Conservation (phyloP, 2,113 vertebrate genomes). For the Salvelinus alpinus region DNA sequence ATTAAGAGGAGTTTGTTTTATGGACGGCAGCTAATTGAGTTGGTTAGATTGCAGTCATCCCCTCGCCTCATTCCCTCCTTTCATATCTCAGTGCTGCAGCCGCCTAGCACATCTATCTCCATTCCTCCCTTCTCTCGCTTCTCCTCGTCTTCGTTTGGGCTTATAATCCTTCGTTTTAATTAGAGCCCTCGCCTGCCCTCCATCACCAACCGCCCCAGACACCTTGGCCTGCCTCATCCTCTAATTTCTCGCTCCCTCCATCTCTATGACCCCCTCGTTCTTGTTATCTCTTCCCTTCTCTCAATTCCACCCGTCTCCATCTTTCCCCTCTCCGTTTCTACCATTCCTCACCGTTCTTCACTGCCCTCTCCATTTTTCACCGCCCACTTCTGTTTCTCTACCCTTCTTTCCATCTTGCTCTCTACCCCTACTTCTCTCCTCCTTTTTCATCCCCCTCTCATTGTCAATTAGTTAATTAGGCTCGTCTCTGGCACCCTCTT, state of each 20-base stretch:
- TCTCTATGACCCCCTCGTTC: slow-evolving; percentile 47
- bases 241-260: slow-evolving; percentile 41
- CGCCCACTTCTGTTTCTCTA: background rate
- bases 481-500: slow-evolving; percentile 67
- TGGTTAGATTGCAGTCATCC: slow-evolving; percentile 62
- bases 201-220: slow-evolving; percentile 32
- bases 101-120: slow-evolving; percentile 56
- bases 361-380: slow-evolving; percentile 28
- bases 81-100: slow-evolving; percentile 67
- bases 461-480: slow-evolving; percentile 78
- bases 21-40: slow-evolving; percentile 70
- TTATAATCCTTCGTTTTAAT: slow-evolving; percentile 65
- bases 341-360: slow-evolving; percentile 9
- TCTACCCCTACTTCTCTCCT: slow-evolving; percentile 11
- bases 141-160: slow-evolving; percentile 36
- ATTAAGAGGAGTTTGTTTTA: slow-evolving; percentile 76
- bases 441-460: slow-evolving; percentile 34
- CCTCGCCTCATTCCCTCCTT: slow-evolving; percentile 48
- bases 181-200: slow-evolving; percentile 52
- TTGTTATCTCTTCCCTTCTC: slow-evolving; percentile 35
- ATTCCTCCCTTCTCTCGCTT: slow-evolving; percentile 30
- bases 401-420: background rate
- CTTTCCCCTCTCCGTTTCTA: background rate
- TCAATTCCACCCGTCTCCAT: background rate
- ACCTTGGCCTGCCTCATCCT: slow-evolving; percentile 41